Percentiles rank a stretch among this genome's conserved stretches.
Conservation (phyloP, 2,888 invertebrate genomes). For the Pegoplata infirma region DNA sequence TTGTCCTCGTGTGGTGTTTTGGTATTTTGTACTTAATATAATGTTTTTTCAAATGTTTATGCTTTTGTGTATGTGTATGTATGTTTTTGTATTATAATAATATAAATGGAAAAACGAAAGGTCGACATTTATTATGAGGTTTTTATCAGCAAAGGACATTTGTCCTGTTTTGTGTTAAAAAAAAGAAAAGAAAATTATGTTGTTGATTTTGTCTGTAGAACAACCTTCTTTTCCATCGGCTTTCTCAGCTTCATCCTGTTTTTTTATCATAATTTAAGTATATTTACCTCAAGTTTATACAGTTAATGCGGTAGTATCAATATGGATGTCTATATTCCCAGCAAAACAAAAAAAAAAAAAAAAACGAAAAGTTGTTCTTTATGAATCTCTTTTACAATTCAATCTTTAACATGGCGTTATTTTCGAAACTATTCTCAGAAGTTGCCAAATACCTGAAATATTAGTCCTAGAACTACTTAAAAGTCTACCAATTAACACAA, state of each 20-base stretch:
- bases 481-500: too few species aligned
- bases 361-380: too few species aligned
- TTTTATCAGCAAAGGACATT: conserved; percentile 78
- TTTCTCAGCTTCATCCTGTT: neutral
- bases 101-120: conserved; percentile 78
- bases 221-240: neutral
- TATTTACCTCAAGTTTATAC: conserved; percentile 26
- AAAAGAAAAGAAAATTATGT: too few species aligned
- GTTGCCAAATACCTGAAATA: too few species aligned
- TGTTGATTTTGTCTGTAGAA: conserved; percentile 37
- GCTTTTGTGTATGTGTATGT: conserved; percentile 16
- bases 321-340: too few species aligned
- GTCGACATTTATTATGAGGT: conserved; percentile 78
- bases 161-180: conserved; percentile 70
- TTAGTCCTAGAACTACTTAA: too few species aligned
- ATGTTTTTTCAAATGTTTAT: conserved; percentile 31
- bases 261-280: conserved; percentile 35
- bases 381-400: too few species aligned
- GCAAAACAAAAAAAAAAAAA: too few species aligned
- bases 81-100: conserved; percentile 69
- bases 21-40: conserved; percentile 22
- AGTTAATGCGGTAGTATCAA: conserved; percentile 13
- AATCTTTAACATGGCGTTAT: too few species aligned
- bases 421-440: too few species aligned
- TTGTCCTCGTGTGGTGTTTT: neutral